Conservation (phyloP, 1,140 invertebrate genomes). For the Cyphomyrmex costatus region DNA sequence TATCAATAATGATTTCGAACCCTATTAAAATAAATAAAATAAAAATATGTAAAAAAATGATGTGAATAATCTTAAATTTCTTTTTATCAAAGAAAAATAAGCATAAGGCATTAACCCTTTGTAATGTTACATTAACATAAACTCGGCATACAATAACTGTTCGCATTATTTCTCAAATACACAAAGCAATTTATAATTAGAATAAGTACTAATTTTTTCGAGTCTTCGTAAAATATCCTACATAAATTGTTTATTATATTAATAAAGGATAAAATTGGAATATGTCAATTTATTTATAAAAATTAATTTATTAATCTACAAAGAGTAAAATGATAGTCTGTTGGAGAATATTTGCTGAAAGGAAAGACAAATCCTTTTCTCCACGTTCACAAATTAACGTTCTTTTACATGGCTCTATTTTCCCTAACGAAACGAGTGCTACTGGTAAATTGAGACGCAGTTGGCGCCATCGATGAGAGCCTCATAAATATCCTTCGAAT, state of each 20-base stretch:
- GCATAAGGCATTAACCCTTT: too few species aligned
- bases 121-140: background rate
- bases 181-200: background rate
- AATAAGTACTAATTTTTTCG: background rate
- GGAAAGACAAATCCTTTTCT: background rate
- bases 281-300: background rate
- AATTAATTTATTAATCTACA: background rate
- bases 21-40: too few species aligned
- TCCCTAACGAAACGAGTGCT: background rate
- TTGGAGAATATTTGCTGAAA: background rate
- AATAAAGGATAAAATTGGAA: background rate
- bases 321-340: background rate
- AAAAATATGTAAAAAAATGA: too few species aligned
- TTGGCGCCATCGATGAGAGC: slow-evolving; percentile 3
- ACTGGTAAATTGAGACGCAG: slow-evolving; percentile 28
- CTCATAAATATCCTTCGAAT: slow-evolving; percentile 50
- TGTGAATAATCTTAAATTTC: too few species aligned
- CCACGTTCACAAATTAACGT: background rate
- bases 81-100: too few species aligned
- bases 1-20: background rate
- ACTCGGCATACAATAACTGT: background rate
- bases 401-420: background rate
- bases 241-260: background rate
- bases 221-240: background rate
- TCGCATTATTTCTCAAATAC: background rate